phyloP scores from a whole-genome alignment of 1,140 invertebrate genomes.

The Steinernema khuongi region DNA sequence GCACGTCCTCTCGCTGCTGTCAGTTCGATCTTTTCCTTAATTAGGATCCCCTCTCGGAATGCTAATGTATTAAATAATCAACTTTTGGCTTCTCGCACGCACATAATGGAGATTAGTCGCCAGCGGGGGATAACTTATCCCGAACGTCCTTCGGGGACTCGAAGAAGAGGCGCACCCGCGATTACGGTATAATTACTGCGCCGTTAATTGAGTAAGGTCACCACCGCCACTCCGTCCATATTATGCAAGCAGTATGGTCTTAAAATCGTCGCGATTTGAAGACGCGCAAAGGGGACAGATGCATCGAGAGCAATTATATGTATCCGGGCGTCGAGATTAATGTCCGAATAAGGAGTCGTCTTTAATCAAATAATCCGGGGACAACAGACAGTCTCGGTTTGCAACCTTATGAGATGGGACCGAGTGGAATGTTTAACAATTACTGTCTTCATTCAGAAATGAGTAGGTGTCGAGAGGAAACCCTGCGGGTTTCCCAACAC shows the following conservation, averaged over 20 bases:
- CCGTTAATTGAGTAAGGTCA: constrained; percentile 9
- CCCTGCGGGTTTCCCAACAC: too few relatives aligned
- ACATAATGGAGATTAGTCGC: constrained; percentile 15
- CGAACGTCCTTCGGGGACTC: constrained; percentile 7
- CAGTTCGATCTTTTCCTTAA: constrained; percentile 4
- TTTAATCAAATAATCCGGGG: not conserved
- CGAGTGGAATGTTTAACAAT: too few relatives aligned
- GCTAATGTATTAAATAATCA: constrained; percentile 17
- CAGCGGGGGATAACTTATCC: constrained; percentile 11
- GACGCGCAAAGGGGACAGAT: not conserved
- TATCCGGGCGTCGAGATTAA: not conserved
- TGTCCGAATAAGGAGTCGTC: not conserved
- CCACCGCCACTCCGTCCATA: not conserved
- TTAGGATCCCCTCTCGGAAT: constrained; percentile 15
- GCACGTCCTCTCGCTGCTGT: not conserved
- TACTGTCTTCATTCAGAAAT: too few relatives aligned
- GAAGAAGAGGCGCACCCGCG: not conserved
- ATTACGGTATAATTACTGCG: constrained; percentile 12
- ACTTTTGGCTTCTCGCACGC: constrained; percentile 2
- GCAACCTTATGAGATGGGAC: not conserved
- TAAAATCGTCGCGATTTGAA: not conserved
- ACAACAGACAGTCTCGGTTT: not conserved
- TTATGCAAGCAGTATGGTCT: constrained; percentile 11
- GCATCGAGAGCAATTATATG: not conserved
- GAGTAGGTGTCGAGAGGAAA: too few relatives aligned